These are phyloP conservation scores for Odobenus rosmarus DNA, from an alignment of 2,113 vertebrate species.

Conservation along the genomic window DNA sequence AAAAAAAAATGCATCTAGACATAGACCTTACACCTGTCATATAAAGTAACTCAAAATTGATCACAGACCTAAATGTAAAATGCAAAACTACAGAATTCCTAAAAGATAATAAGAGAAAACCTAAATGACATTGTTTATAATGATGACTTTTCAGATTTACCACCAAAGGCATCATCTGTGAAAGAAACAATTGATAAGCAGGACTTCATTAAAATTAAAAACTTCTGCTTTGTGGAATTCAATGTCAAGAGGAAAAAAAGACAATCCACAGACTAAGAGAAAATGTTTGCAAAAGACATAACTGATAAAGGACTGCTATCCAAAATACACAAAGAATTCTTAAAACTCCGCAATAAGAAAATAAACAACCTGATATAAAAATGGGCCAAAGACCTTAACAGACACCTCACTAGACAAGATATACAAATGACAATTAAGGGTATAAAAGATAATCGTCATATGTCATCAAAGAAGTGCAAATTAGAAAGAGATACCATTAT, in stretches of 20 bases:
- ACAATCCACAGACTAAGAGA: not conserved
- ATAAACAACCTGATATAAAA: not conserved
- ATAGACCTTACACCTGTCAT: not conserved
- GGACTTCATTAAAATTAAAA: not conserved
- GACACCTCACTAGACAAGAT: not conserved
- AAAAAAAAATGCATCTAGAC: not conserved
- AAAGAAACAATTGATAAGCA: not conserved
- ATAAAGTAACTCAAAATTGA: not conserved
- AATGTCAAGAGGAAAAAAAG: not conserved
- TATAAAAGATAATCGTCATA: not conserved
- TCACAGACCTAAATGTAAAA: not conserved
- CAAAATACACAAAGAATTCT: not conserved
- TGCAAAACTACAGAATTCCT: not conserved
- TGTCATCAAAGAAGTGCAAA: not conserved
- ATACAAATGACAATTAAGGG: not conserved
- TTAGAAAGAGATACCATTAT: not conserved
- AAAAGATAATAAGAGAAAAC: not conserved
- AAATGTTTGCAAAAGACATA: not conserved
- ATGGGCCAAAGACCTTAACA: not conserved
- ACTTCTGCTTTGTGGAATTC: not conserved
- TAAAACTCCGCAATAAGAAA: not conserved
- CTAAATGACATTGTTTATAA: not conserved
- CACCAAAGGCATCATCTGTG: not conserved
- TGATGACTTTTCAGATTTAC: not conserved
- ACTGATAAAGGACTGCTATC: not conserved